Conservation (phyloP, 1,140 invertebrate species). For the Steinernema feltiae region DNA sequence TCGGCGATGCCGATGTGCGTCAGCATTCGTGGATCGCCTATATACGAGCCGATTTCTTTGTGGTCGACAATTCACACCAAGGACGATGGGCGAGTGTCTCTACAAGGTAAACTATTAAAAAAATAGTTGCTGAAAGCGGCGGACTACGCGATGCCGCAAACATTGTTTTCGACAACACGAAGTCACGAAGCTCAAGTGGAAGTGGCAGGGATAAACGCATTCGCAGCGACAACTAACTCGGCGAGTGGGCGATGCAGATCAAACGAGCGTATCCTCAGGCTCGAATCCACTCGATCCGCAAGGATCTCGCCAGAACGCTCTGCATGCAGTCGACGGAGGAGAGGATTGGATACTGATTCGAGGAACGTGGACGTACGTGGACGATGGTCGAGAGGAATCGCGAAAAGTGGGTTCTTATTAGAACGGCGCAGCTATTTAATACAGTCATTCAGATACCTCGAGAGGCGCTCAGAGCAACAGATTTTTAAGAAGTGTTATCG, state of each 20-base stretch:
- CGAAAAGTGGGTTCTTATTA: not conserved
- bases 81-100: no score
- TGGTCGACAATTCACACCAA: no score
- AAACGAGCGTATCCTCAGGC: constrained; percentile 27
- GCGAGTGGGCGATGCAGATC: constrained; percentile 34
- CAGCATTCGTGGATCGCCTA: no score
- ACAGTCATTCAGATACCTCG: not conserved
- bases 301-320: constrained; percentile 28
- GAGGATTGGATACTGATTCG: constrained; percentile 17
- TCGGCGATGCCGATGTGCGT: no score
- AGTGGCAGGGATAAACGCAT: no score
- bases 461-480: not conserved
- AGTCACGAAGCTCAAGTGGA: no score
- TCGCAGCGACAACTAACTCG: no score
- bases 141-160: no score
- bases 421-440: not conserved
- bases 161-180: no score
- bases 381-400: constrained; percentile 34
- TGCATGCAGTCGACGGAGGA: constrained; percentile 21
- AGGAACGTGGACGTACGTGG: constrained; percentile 13
- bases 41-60: no score
- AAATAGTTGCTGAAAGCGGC: no score
- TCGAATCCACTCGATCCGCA: constrained; percentile 24
- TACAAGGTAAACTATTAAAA: no score
- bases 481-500: not conserved